phyloP scores from a whole-genome alignment of 2,113 vertebrate genomes.

The Lagenorhynchus albirostris region DNA sequence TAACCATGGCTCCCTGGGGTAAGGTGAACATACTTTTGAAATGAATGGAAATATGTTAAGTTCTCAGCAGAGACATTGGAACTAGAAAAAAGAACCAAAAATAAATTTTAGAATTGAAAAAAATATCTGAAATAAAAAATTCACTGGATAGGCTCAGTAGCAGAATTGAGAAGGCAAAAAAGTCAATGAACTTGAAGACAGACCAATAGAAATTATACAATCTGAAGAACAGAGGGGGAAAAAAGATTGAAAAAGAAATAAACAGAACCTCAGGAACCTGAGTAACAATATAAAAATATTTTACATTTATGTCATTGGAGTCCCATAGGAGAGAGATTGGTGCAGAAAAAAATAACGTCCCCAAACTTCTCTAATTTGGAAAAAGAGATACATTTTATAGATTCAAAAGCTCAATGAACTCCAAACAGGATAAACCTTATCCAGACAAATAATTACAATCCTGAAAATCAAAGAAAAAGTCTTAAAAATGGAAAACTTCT shows the following conservation, averaged over 20 bases:
- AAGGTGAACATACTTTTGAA: neutral
- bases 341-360: neutral
- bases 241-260: neutral
- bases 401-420: neutral
- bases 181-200: neutral
- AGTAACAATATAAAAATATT: neutral
- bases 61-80: neutral
- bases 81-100: neutral
- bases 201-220: neutral
- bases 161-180: neutral
- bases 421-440: neutral
- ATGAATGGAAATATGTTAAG: neutral
- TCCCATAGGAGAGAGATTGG: neutral
- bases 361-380: neutral
- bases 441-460: neutral
- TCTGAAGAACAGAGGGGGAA: neutral
- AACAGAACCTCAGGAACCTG: neutral
- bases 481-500: neutral
- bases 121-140: neutral
- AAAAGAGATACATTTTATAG: neutral
- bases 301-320: neutral
- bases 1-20: neutral
- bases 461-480: neutral
- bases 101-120: neutral
- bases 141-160: neutral